These are phyloP conservation scores for Platycercus adscitus DNA, from an alignment of 2,113 vertebrate genomes.

Conservation along the genomic window DNA sequence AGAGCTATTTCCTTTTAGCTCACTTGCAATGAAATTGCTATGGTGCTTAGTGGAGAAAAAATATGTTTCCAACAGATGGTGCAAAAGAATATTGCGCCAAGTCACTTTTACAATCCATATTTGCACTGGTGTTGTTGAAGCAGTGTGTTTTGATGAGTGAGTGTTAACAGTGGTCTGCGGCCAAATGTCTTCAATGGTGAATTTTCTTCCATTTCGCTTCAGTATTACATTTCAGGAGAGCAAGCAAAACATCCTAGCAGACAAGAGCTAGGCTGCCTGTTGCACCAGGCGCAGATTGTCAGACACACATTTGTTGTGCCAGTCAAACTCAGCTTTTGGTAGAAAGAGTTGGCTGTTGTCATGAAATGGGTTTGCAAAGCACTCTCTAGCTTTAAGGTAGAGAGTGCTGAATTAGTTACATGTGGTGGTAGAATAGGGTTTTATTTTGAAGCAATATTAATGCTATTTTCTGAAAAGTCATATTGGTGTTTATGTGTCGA, in stretches of 20 bases:
- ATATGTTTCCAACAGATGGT: conserved; percentile 34
- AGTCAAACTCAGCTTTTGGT: neutral
- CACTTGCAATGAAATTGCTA: neutral
- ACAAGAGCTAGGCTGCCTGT: neutral
- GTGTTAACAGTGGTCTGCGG: neutral
- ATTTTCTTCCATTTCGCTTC: neutral
- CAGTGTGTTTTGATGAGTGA: neutral
- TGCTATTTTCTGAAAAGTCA: neutral
- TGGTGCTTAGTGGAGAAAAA: neutral
- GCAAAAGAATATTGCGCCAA: neutral
- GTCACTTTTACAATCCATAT: neutral
- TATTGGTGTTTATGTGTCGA: neutral
- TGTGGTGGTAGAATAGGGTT: neutral
- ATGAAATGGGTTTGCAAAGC: neutral
- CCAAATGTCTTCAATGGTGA: neutral
- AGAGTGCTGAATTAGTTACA: neutral
- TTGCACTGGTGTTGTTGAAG: conserved; percentile 5
- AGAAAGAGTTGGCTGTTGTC: neutral
- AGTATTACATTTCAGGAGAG: neutral
- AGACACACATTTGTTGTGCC: neutral
- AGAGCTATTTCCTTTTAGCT: neutral
- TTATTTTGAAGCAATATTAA: neutral
- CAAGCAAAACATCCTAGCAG: neutral
- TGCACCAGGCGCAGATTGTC: neutral
- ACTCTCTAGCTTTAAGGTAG: neutral